Conservation (phyloP, 2,888 invertebrate species). For the Pristionchus maxplancki region DNA sequence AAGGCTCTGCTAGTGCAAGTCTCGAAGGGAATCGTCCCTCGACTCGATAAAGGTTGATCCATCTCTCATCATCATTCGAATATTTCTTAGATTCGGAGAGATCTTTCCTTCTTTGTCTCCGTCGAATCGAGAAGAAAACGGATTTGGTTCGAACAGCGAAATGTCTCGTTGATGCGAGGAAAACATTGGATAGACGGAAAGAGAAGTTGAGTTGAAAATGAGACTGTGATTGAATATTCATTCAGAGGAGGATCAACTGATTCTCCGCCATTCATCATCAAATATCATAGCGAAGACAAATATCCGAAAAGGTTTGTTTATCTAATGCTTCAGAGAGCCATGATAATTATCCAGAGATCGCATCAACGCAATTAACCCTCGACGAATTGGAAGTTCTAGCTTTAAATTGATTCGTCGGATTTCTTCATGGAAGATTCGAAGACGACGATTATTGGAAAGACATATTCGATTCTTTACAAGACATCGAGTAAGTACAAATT, state of each 20-base stretch:
- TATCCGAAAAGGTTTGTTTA: neutral
- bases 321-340: neutral
- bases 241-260: neutral
- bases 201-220: neutral
- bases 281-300: neutral
- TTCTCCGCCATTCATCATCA: neutral
- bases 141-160: slow-evolving; percentile 39
- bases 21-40: slow-evolving; percentile 18
- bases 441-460: neutral
- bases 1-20: slow-evolving; percentile 50
- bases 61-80: neutral
- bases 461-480: slow-evolving; percentile 3
- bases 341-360: neutral
- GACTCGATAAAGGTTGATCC: slow-evolving; percentile 19
- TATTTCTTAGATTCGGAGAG: slow-evolving; percentile 11
- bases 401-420: neutral
- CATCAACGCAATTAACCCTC: neutral
- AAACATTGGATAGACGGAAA: slow-evolving; percentile 17
- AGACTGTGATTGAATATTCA: neutral
- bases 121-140: slow-evolving; percentile 35
- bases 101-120: slow-evolving; percentile 44
- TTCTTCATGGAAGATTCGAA: neutral
- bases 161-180: slow-evolving; percentile 42
- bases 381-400: neutral
- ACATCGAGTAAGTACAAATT: neutral